Base-by-base conservation (phyloP, 37 sponge, comb jelly and placozoan genomes). In the Eunapius fragilis region DNA sequence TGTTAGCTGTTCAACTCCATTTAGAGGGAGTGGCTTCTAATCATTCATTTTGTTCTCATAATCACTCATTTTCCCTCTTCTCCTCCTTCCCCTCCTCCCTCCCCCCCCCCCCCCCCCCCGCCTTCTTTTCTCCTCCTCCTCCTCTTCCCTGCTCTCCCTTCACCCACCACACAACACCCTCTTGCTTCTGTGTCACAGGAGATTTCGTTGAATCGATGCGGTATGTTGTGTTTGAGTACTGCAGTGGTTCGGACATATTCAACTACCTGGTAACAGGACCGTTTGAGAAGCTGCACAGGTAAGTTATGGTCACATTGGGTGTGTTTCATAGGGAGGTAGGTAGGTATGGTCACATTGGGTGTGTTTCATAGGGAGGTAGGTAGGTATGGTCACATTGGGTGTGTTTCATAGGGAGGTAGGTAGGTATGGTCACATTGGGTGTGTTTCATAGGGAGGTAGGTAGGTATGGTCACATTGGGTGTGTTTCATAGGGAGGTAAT, bases 161-260 rank as follows among this genome's bases (percentile, higher is more conserved):
- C 78, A 1, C 78, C 34, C 34, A 4, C 14, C 37, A 11, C 77
- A 36, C 31, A 4, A 7, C 34, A 12, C 10, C 31, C 7, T 11
- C 9, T 26, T 25, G 2, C 45, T 22, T 6, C 27, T 2, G 67
- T 37, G 13, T 76, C 25, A 23, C 79, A 87, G 88, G 88, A 22
- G 34, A 67, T 0, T 4, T 77, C 3, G 14, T 85, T 23, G 25
- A 31, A 0, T 25, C 69, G 4, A 37, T 89, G 14, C 74, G 78
- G 67, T 94, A 81, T 37, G 94, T 94, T 12, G 88, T 88, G 17
- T 94, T 94, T 88, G 94, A 94, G 80, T 94, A 90, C 80, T 94
- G 94, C 74, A 88, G 88, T 85, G 91, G 91, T 0, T 81, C 91
- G 2, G 94, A 94, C 70, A 49, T 94, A 71, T 94, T 94, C 91